phyloP scores from a whole-genome alignment of 2,888 invertebrate species.

The Steinernema carpocapsae region DNA sequence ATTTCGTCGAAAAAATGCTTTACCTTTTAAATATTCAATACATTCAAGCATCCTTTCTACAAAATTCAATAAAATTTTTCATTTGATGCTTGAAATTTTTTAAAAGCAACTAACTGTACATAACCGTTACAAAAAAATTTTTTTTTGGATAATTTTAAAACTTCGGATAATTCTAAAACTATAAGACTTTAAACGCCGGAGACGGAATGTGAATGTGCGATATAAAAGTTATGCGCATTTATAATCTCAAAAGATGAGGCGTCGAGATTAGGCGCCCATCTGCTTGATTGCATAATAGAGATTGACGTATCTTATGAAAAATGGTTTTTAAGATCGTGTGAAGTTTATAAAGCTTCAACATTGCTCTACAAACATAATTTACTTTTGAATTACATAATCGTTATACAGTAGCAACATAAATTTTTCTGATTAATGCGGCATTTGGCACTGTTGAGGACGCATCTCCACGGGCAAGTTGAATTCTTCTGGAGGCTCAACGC shows the following conservation, averaged over 20 bases:
- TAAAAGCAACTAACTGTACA: no score
- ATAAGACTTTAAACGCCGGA: not conserved
- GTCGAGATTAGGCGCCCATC: not conserved
- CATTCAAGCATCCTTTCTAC: no score
- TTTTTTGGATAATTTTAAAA: no score
- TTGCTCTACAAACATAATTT: no score
- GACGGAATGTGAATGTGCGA: not conserved
- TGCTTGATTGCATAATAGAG: not conserved
- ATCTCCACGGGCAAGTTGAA: not conserved
- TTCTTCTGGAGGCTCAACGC: not conserved
- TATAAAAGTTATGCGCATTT: slow-evolving; percentile 7
- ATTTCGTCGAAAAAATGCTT: no score
- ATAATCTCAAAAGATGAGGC: slow-evolving; percentile 3
- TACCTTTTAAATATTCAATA: no score
- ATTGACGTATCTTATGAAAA: not conserved
- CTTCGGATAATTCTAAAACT: not conserved
- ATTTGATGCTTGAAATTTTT: no score
- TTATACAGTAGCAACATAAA: not conserved
- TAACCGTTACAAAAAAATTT: no score
- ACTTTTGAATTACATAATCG: no score
- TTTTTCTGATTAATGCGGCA: not conserved
- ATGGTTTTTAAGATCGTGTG: not conserved
- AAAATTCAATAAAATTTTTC: no score
- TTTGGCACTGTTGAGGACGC: not conserved
- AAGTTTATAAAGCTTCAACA: not conserved